A percentile compares a stretch with the other conserved stretches of the same genome.
These are phyloP conservation scores for Ceratina australensis DNA, from an alignment of 1,140 invertebrate species.

Conservation along the genomic window DNA sequence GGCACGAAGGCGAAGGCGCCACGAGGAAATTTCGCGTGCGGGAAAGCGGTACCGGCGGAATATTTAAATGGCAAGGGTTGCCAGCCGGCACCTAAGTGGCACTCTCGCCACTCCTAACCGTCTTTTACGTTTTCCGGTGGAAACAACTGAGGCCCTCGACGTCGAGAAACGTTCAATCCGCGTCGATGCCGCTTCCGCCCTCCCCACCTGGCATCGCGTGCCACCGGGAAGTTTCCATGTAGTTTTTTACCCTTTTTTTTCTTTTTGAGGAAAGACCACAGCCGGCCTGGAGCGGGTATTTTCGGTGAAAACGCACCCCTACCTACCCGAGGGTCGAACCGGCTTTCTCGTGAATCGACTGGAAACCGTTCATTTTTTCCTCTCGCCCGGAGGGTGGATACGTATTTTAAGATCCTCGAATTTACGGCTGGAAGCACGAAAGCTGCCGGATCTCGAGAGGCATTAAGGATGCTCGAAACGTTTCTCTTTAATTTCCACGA, in stretches of 20 bases:
- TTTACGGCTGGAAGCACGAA: background rate
- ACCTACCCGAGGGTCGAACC: background rate
- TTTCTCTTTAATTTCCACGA: background rate
- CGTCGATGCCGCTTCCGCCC: constrained; percentile 37
- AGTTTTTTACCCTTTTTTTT: background rate
- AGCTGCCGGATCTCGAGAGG: background rate
- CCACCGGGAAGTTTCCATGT: constrained; percentile 42
- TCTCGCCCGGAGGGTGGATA: background rate
- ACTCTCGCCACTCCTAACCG: constrained; percentile 63
- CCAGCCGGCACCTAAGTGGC: constrained; percentile 61
- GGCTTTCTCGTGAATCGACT: background rate
- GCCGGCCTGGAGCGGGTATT: constrained; percentile 7
- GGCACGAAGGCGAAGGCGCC: constrained; percentile 34
- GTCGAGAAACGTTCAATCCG: constrained; percentile 46
- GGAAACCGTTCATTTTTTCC: constrained; percentile 8
- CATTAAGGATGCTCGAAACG: background rate
- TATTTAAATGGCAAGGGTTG: constrained; percentile 65
- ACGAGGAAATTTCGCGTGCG: constrained; percentile 62
- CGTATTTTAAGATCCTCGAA: constrained; percentile 23
- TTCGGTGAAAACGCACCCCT: constrained; percentile 33
- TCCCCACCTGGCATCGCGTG: constrained; percentile 47
- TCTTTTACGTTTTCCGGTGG: constrained; percentile 65
- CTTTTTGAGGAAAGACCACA: constrained; percentile 25
- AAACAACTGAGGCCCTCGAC: constrained; percentile 48
- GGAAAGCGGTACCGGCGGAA: constrained; percentile 57